phyloP scores from a whole-genome alignment of 2,888 invertebrate species.

The Caradrina kadenii region DNA sequence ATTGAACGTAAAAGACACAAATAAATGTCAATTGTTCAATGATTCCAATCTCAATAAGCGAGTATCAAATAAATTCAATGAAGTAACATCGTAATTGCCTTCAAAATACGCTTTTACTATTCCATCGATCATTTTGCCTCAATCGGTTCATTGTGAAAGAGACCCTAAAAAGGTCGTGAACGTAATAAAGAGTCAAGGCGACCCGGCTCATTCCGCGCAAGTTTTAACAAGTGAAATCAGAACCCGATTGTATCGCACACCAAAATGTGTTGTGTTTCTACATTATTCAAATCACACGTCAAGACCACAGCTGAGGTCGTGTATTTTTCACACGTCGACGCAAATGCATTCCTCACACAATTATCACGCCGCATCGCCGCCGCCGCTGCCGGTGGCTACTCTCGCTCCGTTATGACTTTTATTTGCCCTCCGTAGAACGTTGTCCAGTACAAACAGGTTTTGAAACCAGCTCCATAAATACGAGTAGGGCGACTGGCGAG shows the following conservation, averaged over 20 bases:
- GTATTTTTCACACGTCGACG: constrained; percentile 71
- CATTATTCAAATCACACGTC: constrained; percentile 64
- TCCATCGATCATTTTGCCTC: constrained; percentile 56
- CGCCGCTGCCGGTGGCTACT: constrained; percentile 66
- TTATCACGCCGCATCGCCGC: constrained; percentile 67
- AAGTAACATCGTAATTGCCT: constrained; percentile 43
- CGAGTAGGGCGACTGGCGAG: constrained; percentile 73
- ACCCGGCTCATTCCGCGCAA: constrained; percentile 51
- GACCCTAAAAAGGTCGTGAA: constrained; percentile 54
- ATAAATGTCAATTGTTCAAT: constrained; percentile 42
- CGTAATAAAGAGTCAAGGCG: constrained; percentile 57
- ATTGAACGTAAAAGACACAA: constrained; percentile 36
- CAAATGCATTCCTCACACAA: constrained; percentile 81
- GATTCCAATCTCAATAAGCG: constrained; percentile 22
- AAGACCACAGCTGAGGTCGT: constrained; percentile 63
- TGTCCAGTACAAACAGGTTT: constrained; percentile 76
- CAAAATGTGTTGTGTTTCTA: constrained; percentile 52
- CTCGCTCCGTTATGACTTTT: constrained; percentile 84
- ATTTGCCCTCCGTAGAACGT: constrained; percentile 81
- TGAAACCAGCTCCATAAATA: constrained; percentile 75
- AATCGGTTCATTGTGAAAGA: constrained; percentile 58
- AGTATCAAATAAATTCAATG: constrained; percentile 34
- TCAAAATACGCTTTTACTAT: constrained; percentile 51
- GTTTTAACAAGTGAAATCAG: constrained; percentile 60
- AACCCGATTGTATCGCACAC: constrained; percentile 44